Percentiles rank a stretch among this genome's conserved stretches.
Evolutionary conservation across 2,113 vertebrate species (phyloP).

Genomic region (Ictalurus furcatus): DNA sequence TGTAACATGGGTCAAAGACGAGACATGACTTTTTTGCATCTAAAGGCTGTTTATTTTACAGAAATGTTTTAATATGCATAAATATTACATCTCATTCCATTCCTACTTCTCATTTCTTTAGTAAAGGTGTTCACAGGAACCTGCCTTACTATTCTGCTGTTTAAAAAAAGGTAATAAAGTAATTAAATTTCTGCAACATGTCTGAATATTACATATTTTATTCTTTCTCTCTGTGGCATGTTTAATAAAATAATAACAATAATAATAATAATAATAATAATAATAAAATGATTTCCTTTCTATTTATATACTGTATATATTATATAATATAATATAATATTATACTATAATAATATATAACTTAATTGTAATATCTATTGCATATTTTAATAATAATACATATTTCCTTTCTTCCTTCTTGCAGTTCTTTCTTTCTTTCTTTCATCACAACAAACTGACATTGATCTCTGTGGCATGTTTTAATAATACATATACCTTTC

Average conservation of each 20-base stretch:
- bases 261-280: not conserved
- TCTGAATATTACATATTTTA: not conserved
- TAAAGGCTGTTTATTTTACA: conserved; percentile 1
- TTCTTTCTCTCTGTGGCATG: not conserved
- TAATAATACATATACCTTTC: not conserved
- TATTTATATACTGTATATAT: not conserved
- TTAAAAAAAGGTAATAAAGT: not conserved
- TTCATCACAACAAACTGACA: not conserved
- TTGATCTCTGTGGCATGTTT: not conserved
- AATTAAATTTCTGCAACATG: not conserved
- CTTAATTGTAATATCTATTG: not conserved
- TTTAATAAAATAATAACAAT: not conserved
- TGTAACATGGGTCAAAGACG: not conserved
- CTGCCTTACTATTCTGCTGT: not conserved
- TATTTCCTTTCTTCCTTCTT: not conserved
- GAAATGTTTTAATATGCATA: not conserved
- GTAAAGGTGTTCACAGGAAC: not conserved
- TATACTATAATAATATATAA: no score
- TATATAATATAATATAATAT: no score
- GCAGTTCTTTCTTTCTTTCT: not conserved
- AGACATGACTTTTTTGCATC: not conserved
- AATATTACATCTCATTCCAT: not conserved
- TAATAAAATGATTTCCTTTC: not conserved
- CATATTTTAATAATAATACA: no score
- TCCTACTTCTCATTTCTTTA: not conserved